Conservation (phyloP, 2,113 vertebrate species). For the Notarius lentiginosus region DNA sequence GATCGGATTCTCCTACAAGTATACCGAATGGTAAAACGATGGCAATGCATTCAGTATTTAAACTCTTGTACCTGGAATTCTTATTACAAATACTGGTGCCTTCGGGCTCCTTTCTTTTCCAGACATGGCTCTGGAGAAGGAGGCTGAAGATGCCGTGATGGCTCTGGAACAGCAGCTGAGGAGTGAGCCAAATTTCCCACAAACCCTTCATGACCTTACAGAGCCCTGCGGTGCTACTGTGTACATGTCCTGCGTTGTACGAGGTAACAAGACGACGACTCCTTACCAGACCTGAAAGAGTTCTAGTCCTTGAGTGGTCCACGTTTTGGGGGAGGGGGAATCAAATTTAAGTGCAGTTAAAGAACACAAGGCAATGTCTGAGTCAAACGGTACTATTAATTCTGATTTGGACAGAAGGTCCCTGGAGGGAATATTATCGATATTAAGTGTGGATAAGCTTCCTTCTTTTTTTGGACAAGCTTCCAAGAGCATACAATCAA, state of each 20-base stretch:
- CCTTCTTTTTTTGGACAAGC: not conserved
- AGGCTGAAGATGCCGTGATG: slow-evolving; percentile 64
- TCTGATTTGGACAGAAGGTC: not conserved
- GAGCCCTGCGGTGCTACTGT: slow-evolving; percentile 63
- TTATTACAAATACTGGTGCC: not conserved
- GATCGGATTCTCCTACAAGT: slow-evolving; percentile 56
- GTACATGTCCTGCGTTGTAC: slow-evolving; percentile 65
- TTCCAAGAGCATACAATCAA: no score
- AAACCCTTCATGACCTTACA: slow-evolving; percentile 58
- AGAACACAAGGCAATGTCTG: not conserved
- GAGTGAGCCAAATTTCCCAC: slow-evolving; percentile 60
- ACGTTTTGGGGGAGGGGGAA: not conserved
- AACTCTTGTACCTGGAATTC: no score
- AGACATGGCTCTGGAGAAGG: slow-evolving; percentile 67
- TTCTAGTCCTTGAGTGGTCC: not conserved
- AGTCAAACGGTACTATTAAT: not conserved
- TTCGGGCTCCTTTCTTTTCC: not conserved
- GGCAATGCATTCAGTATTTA: not conserved
- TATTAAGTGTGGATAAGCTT: not conserved
- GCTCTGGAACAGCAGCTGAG: slow-evolving; percentile 70
- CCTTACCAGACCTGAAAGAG: not conserved
- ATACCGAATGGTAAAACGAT: slow-evolving; percentile 65
- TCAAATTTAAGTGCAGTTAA: no score
- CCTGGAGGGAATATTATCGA: not conserved
- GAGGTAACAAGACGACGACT: slow-evolving; percentile 49